Percentiles rank a stretch among this genome's conserved stretches.
Conservation (phyloP, 1,140 invertebrate genomes). For the Drosophila sp. region DNA sequence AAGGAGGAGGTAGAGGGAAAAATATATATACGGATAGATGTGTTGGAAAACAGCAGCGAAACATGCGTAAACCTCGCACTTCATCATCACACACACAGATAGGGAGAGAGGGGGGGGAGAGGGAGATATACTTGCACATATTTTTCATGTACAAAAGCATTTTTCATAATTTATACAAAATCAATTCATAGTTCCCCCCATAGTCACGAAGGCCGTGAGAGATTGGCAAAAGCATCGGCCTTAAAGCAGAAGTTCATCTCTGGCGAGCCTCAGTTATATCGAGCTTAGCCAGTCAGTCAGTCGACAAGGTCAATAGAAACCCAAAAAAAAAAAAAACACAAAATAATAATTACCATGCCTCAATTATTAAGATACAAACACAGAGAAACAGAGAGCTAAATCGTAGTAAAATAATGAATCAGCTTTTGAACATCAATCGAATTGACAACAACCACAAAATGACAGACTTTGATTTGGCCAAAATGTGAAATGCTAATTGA, state of each 20-base stretch:
- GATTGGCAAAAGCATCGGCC: conserved; percentile 22
- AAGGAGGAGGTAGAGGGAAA: no score
- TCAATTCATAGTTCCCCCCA: conserved; percentile 50
- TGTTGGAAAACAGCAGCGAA: conserved; percentile 18
- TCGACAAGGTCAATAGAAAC: conserved; percentile 58
- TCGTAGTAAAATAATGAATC: conserved; percentile 5
- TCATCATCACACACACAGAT: neutral
- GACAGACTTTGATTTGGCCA: conserved; percentile 15
- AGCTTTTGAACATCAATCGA: neutral
- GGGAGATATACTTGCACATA: conserved; percentile 8
- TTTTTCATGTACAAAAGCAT: conserved; percentile 20
- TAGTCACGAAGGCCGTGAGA: conserved; percentile 58
- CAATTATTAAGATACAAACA: conserved; percentile 59
- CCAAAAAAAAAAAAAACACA: conserved; percentile 32
- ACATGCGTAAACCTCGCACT: conserved; percentile 29
- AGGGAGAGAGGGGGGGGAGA: neutral
- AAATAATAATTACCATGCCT: conserved; percentile 52
- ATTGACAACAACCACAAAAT: neutral
- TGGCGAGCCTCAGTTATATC: neutral
- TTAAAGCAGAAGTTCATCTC: conserved; percentile 10
- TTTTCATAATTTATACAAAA: conserved; percentile 37
- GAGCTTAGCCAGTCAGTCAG: conserved; percentile 22
- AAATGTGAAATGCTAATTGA: conserved; percentile 15
- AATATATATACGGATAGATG: neutral
- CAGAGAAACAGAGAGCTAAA: conserved; percentile 9